phyloP scores from a whole-genome alignment of 2,888 invertebrate species.

The Sarcophaga variegata region DNA sequence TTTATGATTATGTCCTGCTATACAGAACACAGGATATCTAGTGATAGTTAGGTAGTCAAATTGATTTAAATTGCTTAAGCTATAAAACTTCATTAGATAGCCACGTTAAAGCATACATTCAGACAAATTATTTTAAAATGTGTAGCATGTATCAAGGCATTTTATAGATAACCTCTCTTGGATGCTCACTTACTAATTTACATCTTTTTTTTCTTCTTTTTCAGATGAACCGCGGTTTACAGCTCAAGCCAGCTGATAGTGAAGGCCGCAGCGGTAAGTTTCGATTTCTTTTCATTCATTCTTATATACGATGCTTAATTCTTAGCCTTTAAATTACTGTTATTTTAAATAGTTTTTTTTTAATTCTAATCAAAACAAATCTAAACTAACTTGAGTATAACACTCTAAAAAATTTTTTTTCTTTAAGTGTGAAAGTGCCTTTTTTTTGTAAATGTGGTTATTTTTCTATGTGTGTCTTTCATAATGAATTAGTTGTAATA shows the following conservation, averaged over 20 bases:
- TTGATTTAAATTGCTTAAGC: constrained; percentile 58
- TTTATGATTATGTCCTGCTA: constrained; percentile 41
- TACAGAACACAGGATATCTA: too few species aligned
- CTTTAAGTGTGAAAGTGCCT: constrained; percentile 54
- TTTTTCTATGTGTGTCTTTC: constrained; percentile 9
- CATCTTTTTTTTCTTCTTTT: constrained; percentile 82
- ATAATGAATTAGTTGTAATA: neutral
- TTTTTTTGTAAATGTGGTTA: constrained; percentile 50
- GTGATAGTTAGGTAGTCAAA: constrained; percentile 6
- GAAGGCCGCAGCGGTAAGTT: constrained; percentile 98
- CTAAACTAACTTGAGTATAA: constrained; percentile 9
- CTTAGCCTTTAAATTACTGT: constrained; percentile 45
- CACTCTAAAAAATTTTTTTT: neutral
- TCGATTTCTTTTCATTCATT: constrained; percentile 56
- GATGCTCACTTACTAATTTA: neutral
- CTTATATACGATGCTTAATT: constrained; percentile 28
- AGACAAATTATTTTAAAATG: neutral
- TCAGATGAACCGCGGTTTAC: constrained; percentile 99
- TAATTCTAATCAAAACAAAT: neutral
- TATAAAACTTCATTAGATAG: constrained; percentile 13
- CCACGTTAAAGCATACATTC: constrained; percentile 17
- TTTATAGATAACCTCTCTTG: neutral
- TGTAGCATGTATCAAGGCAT: neutral
- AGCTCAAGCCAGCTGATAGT: constrained; percentile 99
- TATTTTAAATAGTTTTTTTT: constrained; percentile 30